Evolutionary conservation across 2,888 invertebrate genomes (phyloP), one percentile per base, ranked within the genome.

Genomic region (Pecten maximus): DNA sequence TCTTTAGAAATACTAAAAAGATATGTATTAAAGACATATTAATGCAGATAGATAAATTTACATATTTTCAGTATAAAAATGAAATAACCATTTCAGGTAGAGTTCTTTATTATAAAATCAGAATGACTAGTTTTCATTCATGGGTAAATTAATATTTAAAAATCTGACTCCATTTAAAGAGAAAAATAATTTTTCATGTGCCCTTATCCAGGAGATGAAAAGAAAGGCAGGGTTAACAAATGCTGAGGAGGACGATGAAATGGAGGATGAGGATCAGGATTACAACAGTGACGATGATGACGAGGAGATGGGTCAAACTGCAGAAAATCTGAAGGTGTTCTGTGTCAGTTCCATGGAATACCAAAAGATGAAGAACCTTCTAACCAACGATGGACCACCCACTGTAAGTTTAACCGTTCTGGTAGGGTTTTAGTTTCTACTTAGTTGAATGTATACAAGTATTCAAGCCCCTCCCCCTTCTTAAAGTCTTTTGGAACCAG

Each of bases 341-440:
- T 95, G 95, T 92, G 94, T 95, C 90, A 95, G 95, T 88, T 92
- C 95, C 12, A 93, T 93, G 6, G 95, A 95, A 74, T 95, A 95
- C 89, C 94, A 95, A 92, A 95, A 95, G 90, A 92, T 95, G 90
- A 94, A 92, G 50, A 93, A 93, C 39, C 90, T 94, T 16, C 90
- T 94, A 23, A 92, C 93, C 4, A 93, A 94, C 44, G 94, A 94
- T 90, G 95, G 94, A 15, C 93, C 93, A 40, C 90, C 95, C 12
- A 91, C 92, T 90, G 95, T 95, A 91, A 89, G 86, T 39, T 19
- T n/a, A n/a, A n/a, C n/a, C n/a, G n/a, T n/a, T n/a, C n/a, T n/a
- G n/a, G n/a, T n/a, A n/a, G n/a, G n/a, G n/a, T n/a, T n/a, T n/a
- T n/a, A n/a, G n/a, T n/a, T n/a, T n/a, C n/a, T n/a, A n/a, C n/a